Evolutionary conservation across 64 coral and sea anemone species (phyloP), one percentile per base, ranked within the genome.

Genomic region (Porites australiensis): DNA sequence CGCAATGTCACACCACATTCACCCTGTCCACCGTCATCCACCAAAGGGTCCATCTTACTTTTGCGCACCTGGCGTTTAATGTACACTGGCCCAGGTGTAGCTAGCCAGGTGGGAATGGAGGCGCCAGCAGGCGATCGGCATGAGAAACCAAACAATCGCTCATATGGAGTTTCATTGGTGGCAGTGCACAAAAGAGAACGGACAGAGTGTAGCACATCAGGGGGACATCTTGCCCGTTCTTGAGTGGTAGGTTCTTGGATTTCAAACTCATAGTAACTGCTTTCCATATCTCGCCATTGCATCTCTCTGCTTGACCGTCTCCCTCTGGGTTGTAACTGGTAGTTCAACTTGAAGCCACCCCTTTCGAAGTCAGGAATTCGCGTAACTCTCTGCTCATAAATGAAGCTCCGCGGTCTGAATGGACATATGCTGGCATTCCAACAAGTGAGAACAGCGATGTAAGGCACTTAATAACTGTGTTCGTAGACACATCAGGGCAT

Each of bases 111-210:
- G n/a, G 92, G 92, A 16, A 94, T 82, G 37, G 86, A 82, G 18
- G 27, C 6, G 46, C 92, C 71, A 43, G 72, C 14, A 13, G 71
- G 88, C 5, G 75, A 94, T 58, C 75, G 13, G 0, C 27, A 37
- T 11, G 79, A 64, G 51, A 86, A 86, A 48, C 46, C 22, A 18
- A 92, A 69, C 37, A 91, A 82, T 14, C 64, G 63, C 49, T 91
- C 60, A 49, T 37, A 37, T 92, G 90, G 90, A 0, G 81, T 92
- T 54, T 86, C 72, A 49, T 86, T 92, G 2, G 90, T 92, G 7
- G 69, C 90, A 20, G 90, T 92, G n/a, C 90, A 92, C 20, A 91
- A 54, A 9, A 91, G 77, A 19, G 89, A 91, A 18, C 51, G 79
- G 58, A 86, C 57, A 5, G 82, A 83, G 13, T 92, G 90, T 54